Evolutionary conservation across 2,113 vertebrate genomes (phyloP).

Genomic region (Fukomys damarensis): DNA sequence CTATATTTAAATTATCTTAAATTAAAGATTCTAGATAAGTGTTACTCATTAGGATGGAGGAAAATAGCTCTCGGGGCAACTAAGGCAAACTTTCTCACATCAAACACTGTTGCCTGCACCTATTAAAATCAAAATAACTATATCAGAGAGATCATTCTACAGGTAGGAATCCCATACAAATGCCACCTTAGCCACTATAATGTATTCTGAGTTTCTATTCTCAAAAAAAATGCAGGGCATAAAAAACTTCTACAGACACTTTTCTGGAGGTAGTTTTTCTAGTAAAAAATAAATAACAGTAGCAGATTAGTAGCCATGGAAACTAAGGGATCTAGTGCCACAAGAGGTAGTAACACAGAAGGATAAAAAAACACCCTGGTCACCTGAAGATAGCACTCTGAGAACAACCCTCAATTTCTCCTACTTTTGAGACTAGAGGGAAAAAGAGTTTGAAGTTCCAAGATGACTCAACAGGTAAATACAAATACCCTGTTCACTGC

Average conservation of each 20-base stretch:
- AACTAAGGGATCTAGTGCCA: neutral
- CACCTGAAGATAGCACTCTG: neutral
- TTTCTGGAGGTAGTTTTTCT: constrained; percentile 13
- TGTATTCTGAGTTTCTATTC: constrained; percentile 37
- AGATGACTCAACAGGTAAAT: constrained; percentile 12
- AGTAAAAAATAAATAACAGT: constrained; percentile 34
- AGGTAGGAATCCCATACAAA: constrained; percentile 50
- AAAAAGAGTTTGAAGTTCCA: neutral
- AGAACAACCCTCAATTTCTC: neutral
- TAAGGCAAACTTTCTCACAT: constrained; percentile 8
- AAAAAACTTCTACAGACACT: neutral
- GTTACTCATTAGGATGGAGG: neutral
- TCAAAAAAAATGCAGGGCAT: constrained; percentile 42
- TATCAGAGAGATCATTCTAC: neutral
- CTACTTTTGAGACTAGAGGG: neutral
- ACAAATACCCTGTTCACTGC: constrained; percentile 31
- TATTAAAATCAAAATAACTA: constrained; percentile 48
- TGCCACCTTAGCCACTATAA: neutral
- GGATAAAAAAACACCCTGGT: constrained; percentile 7
- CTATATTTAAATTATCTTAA: constrained; percentile 21
- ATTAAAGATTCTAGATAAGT: constrained; percentile 11
- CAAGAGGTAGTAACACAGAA: neutral
- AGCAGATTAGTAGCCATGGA: neutral
- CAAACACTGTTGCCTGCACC: neutral
- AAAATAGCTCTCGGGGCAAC: neutral